Evolutionary conservation across 2,113 vertebrate genomes (phyloP), one percentile per base, ranked within the genome.

Genomic region (Phoenicopterus ruber): DNA sequence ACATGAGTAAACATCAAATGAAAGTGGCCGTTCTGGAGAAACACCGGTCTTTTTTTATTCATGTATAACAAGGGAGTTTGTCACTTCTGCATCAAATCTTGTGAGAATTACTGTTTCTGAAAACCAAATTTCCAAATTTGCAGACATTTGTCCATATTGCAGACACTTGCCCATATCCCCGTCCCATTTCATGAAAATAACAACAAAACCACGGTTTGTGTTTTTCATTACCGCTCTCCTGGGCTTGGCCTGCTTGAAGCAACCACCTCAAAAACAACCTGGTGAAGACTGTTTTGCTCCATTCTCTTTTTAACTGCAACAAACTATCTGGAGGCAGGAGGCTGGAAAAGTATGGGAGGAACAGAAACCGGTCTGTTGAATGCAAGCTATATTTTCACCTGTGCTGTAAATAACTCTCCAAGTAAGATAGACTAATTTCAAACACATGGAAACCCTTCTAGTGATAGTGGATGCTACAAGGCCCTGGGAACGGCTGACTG

Each of bases 401-500:
- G 10, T 73, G 84, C 25, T 25, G 8, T 69, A 79, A 85, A 59
- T 38, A 61, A 55, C 24, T 82, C 20, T 63, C 28, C 14, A 47
- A 54, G 52, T 54, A 54, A 44, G n/a, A 63, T 4, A 59, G 18
- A 55, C 42, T 76, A 38, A 67, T 76, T 59, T 92, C 38, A 72
- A 79, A 34, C 17, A 42, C 10, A 20, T 18, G 11, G 38, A 71
- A 88, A 47, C 9, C 9, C 7, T 52, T 52, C 24, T n/a, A 71
- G 22, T 38, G 7, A 10, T 16, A 77, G 19, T 3, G 71, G 36
- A 58, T 55, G 26, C 13, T 58, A 19, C 3, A 4, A 28, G 25
- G 13, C 11, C 9, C 24, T 0, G 0, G 6, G 5, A 95, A 38
- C 0, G 0, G 7, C 21, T 78, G 55, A 25, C 8, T 54, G 18